phyloP scores from a whole-genome alignment of 2,113 vertebrate genomes.

The Eptatretus burgeri region DNA sequence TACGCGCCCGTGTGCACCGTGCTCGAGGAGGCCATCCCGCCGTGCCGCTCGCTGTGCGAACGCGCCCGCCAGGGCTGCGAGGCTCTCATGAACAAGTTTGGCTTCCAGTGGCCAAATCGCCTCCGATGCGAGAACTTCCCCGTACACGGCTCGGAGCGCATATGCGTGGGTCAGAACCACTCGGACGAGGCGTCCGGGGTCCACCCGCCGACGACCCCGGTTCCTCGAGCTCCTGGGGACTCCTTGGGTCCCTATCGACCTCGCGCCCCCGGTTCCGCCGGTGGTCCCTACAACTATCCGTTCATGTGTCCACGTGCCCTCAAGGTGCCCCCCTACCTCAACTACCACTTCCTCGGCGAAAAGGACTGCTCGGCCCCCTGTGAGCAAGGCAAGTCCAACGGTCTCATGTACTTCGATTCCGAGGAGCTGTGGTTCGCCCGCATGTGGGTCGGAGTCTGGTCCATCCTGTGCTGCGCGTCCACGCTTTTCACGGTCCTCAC shows the following conservation, averaged over 20 bases:
- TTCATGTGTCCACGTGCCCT: constrained; percentile 46
- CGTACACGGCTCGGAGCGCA: constrained; percentile 50
- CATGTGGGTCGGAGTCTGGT: constrained; percentile 87
- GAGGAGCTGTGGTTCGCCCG: constrained; percentile 58
- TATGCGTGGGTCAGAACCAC: constrained; percentile 66
- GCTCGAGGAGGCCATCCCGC: constrained; percentile 45
- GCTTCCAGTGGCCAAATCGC: constrained; percentile 61
- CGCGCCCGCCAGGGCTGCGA: constrained; percentile 48
- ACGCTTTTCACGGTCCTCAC: constrained; percentile 71
- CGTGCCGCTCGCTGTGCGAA: constrained; percentile 53
- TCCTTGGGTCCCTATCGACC: neutral
- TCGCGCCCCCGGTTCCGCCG: constrained; percentile 9
- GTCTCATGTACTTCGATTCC: constrained; percentile 61
- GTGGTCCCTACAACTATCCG: constrained; percentile 15
- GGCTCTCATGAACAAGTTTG: constrained; percentile 71
- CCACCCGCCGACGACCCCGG: constrained; percentile 16
- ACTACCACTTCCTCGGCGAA: constrained; percentile 64
- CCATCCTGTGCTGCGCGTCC: constrained; percentile 58
- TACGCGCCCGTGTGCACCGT: constrained; percentile 58
- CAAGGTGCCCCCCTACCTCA: constrained; percentile 49
- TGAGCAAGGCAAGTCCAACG: constrained; percentile 35
- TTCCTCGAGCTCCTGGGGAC: constrained; percentile 8
- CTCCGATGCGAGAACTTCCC: constrained; percentile 49
- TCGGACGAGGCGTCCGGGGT: constrained; percentile 21
- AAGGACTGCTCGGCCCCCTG: constrained; percentile 70